A percentile compares a stretch with the other conserved stretches of the same genome.
Evolutionary conservation across 37 sponge, comb jelly and placozoan species (phyloP).

Genomic region (Cliona cf. orientalis): DNA sequence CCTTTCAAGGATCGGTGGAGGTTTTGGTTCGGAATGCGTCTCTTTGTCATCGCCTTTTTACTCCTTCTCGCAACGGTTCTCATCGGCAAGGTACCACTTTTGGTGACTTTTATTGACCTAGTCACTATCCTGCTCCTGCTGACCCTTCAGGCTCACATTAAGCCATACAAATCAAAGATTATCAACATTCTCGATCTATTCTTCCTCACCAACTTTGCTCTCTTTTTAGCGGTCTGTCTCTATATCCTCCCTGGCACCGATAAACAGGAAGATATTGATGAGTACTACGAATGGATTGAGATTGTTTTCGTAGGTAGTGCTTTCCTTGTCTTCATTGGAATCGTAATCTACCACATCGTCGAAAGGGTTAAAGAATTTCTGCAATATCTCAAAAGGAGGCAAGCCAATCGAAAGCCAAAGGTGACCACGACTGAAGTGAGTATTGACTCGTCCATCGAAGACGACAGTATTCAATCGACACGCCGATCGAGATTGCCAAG

Average conservation of each 20-base stretch:
- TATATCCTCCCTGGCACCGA: neutral
- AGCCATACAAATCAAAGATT: slow-evolving; percentile 1
- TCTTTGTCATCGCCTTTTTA: neutral
- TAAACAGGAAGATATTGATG: too few species aligned
- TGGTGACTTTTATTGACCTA: neutral
- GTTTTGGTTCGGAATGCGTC: slow-evolving; percentile 32
- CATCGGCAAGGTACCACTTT: neutral
- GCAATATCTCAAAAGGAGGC: neutral
- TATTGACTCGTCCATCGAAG: too few species aligned
- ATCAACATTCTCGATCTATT: slow-evolving; percentile 13
- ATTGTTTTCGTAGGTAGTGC: neutral
- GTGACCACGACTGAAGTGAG: neutral
- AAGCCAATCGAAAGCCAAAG: neutral
- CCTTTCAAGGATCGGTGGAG: slow-evolving; percentile 20
- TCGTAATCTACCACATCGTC: slow-evolving; percentile 22
- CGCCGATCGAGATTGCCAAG: too few species aligned
- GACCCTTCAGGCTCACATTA: neutral
- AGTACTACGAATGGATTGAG: neutral
- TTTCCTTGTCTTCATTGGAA: neutral
- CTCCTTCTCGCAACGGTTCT: neutral
- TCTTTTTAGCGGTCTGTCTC: neutral
- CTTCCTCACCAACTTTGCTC: slow-evolving; percentile 5
- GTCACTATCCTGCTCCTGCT: neutral
- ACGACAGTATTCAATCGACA: too few species aligned
- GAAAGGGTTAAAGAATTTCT: neutral